Base-by-base conservation (phyloP, 1,140 invertebrate genomes). In the Pseudomyrmex gracilis region DNA sequence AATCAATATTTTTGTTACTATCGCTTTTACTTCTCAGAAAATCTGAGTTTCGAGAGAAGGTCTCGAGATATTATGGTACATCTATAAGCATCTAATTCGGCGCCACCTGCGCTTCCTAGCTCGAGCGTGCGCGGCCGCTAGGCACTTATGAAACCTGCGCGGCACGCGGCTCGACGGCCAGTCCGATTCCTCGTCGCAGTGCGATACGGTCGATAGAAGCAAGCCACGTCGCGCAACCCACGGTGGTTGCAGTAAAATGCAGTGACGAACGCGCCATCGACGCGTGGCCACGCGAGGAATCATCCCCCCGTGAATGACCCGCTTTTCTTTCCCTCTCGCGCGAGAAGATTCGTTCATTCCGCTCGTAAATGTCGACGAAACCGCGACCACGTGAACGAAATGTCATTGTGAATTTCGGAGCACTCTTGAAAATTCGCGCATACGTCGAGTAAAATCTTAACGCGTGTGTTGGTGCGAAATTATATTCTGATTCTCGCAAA, bases 181-280 rank as follows among this genome's bases (percentile, higher is more conserved):
- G 87, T 89, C 63, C 82, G 85, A 88, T 89, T 90, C 88, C 86
- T 88, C 90, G 91, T 85, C 91, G 91, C 92, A 92, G 89, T 92
- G 90, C 90, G 90, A 92, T 92, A 91, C 91, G 91, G 90, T 92
- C 91, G 91, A 92, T 91, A 91, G 76, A 67, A 82, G 70, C 53
- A 68, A 85, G 83, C 61, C 73, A 89, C 87, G 85, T 83, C 70
- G 84, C 22, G 49, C 55, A 51, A 71, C 67, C 71, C 76, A 73
- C 71, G 73, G 87, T 87, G 83, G 83, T 87, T 88, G 71, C 83
- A 84, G 74, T 47, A 43, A 74, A 63, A 76, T 84, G 86, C 85
- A 45, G 73, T 61, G 77, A 64, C 73, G 61, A 63, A 63, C 45
- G 77, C 71, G 80, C 68, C 20, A 53, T 58, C 64, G 49, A 1